Conservation (phyloP, 1,140 invertebrate genomes). For the Diachasma alloeum region DNA sequence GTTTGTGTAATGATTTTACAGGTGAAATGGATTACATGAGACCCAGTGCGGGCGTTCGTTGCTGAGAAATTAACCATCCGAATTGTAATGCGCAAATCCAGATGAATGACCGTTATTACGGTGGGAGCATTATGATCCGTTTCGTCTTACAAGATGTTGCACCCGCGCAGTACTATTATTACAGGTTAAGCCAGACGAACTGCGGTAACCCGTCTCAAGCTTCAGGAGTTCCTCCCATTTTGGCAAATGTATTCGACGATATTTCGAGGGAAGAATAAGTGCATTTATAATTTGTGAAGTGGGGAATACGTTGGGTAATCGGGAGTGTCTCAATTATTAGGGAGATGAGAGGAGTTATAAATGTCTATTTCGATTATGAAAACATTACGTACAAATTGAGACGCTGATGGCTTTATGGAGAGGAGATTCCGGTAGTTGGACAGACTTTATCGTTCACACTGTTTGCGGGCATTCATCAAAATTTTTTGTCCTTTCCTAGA, state of each 20-base stretch:
- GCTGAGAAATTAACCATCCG: background rate
- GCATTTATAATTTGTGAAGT: background rate
- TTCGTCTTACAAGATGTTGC: slow-evolving; percentile 46
- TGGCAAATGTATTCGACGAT: background rate
- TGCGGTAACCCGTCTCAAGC: slow-evolving; percentile 19
- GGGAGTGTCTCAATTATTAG: background rate
- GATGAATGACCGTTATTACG: slow-evolving; percentile 45
- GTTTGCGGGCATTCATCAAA: no score
- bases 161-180: slow-evolving; percentile 38
- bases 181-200: slow-evolving; percentile 46
- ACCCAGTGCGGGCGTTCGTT: no score
- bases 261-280: background rate
- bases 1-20: no score
- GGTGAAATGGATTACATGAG: no score
- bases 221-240: background rate
- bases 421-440: no score
- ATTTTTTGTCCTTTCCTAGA: no score
- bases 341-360: no score
- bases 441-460: no score
- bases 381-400: no score
- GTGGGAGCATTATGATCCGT: slow-evolving; percentile 48
- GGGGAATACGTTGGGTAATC: background rate
- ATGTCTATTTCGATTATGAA: no score
- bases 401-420: no score
- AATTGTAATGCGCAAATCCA: slow-evolving; percentile 36